phyloP scores from a whole-genome alignment of 2,888 invertebrate genomes.

The Pheosia tremula region DNA sequence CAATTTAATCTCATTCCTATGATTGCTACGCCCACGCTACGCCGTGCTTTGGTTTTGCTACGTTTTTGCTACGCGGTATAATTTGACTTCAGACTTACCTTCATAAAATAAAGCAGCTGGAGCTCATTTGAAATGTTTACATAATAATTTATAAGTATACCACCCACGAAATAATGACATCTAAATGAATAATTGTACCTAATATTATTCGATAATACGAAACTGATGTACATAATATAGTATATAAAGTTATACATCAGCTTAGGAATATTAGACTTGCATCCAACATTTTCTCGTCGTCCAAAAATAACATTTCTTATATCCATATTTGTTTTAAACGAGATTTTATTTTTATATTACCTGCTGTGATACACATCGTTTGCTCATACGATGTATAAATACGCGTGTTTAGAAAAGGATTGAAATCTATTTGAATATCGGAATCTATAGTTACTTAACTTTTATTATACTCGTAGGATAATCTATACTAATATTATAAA shows the following conservation, averaged over 20 bases:
- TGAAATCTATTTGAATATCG: neutral
- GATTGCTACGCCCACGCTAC: neutral
- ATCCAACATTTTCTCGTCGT: neutral
- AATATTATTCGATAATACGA: neutral
- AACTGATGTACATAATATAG: too few species aligned
- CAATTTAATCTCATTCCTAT: neutral
- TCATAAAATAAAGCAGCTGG: constrained; percentile 23
- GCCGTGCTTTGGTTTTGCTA: neutral
- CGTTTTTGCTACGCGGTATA: neutral
- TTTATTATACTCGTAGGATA: too few species aligned
- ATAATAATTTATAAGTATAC: constrained; percentile 13
- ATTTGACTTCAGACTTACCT: neutral
- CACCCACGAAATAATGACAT: neutral
- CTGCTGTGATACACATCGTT: constrained; percentile 6
- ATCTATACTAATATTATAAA: too few species aligned
- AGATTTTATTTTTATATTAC: constrained; percentile 9
- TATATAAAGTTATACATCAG: neutral
- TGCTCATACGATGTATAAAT: neutral
- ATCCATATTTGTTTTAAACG: constrained; percentile 6
- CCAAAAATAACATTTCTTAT: constrained; percentile 8
- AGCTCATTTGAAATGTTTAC: constrained; percentile 13
- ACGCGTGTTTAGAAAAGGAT: neutral
- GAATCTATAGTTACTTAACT: too few species aligned
- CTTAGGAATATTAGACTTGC: neutral
- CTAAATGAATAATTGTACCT: constrained; percentile 6